Evolutionary conservation across 2,888 invertebrate species (phyloP).

Genomic region (Xestobium rufovillosum): DNA sequence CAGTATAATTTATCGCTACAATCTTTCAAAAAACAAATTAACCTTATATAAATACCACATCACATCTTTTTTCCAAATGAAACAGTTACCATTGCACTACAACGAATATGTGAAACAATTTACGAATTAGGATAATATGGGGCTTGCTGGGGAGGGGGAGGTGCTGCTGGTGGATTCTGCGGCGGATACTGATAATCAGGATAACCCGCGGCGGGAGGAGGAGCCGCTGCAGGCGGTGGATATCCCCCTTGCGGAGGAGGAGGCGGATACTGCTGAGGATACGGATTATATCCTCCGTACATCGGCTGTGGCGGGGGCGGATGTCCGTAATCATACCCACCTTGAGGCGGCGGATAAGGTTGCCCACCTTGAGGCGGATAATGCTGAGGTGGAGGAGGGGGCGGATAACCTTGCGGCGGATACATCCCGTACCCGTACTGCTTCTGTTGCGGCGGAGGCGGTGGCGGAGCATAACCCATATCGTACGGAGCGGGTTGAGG

Average conservation of each 20-base stretch:
- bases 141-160: too few species aligned
- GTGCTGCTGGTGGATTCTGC: too few species aligned
- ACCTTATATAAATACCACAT: too few species aligned
- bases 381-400: conserved; percentile 32
- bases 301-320: conserved; percentile 29
- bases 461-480: conserved; percentile 31
- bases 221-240: conserved; percentile 27
- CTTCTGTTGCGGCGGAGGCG: conserved; percentile 29
- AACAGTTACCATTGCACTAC: too few species aligned
- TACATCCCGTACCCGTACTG: conserved; percentile 30
- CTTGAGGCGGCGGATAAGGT: conserved; percentile 3
- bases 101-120: too few species aligned
- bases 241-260: conserved; percentile 32
- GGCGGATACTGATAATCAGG: conserved; percentile 36
- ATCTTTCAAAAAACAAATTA: too few species aligned
- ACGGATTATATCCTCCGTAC: conserved; percentile 29
- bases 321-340: conserved; percentile 22
- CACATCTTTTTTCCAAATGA: too few species aligned
- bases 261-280: conserved; percentile 35
- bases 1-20: too few species aligned
- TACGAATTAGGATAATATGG: too few species aligned
- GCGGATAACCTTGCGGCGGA: conserved; percentile 34
- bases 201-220: conserved; percentile 26
- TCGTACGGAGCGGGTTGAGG: conserved; percentile 38
- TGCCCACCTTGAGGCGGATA: conserved; percentile 27